A percentile compares a stretch with the other conserved stretches of the same genome.
phyloP scores from a whole-genome alignment of 2,888 invertebrate genomes.

The Caprella mutica region DNA sequence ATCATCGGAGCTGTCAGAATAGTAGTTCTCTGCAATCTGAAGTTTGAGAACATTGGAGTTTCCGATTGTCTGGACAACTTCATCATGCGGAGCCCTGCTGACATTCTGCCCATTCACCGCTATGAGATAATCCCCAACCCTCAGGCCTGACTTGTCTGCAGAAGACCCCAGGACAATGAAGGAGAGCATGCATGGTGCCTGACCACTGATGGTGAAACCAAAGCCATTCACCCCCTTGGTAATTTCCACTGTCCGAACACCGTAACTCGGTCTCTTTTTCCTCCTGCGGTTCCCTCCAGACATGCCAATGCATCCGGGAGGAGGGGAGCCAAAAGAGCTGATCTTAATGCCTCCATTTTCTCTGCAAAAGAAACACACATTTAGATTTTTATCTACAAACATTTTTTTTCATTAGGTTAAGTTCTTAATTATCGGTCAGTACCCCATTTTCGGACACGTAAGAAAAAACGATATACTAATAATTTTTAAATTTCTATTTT shows the following conservation, averaged over 20 bases:
- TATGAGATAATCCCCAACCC: constrained; percentile 82
- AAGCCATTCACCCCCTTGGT: constrained; percentile 77
- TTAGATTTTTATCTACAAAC: too few species aligned
- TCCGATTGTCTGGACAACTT: constrained; percentile 81
- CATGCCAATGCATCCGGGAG: too few species aligned
- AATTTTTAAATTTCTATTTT: too few species aligned
- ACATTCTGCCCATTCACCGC: constrained; percentile 86
- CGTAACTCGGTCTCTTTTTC: constrained; percentile 59
- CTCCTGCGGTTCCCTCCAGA: constrained; percentile 45
- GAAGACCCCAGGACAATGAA: constrained; percentile 83
- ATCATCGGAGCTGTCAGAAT: constrained; percentile 73
- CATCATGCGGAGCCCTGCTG: constrained; percentile 81
- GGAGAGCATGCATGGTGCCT: constrained; percentile 87
- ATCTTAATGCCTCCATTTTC: too few species aligned
- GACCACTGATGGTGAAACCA: constrained; percentile 95
- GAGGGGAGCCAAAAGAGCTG: too few species aligned
- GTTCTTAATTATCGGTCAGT: too few species aligned
- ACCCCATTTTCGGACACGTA: too few species aligned
- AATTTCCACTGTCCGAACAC: constrained; percentile 72
- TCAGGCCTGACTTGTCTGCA: constrained; percentile 76
- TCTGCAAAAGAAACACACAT: too few species aligned
- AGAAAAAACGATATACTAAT: too few species aligned
- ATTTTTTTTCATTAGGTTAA: too few species aligned
- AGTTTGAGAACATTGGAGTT: constrained; percentile 63
- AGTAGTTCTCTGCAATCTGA: constrained; percentile 76